phyloP scores from a whole-genome alignment of 2,113 vertebrate genomes.

The Cryptotis parvus region DNA sequence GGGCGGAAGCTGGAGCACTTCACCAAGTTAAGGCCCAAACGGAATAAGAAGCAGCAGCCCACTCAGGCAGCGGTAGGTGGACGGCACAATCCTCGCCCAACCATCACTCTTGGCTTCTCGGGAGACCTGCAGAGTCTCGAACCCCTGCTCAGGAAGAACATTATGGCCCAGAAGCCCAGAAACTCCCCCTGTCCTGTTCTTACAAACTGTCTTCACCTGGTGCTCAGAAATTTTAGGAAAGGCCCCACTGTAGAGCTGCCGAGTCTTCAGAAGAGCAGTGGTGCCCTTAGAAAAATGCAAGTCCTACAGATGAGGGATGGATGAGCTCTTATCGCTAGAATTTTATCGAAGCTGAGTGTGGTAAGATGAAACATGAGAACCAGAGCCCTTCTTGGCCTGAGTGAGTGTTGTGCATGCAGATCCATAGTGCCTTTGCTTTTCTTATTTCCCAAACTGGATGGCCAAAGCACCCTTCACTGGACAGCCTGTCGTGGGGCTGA shows the following conservation, averaged over 20 bases:
- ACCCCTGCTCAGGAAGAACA: accelerated
- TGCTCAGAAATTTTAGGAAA: background rate
- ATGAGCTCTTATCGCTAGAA: accelerated
- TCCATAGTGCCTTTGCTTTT: background rate
- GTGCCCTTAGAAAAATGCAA: background rate
- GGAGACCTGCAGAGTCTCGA: background rate
- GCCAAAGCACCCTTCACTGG: background rate
- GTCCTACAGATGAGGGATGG: background rate
- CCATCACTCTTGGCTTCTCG: background rate
- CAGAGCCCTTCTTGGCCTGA: background rate
- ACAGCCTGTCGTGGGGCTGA: background rate
- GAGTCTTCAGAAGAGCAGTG: background rate
- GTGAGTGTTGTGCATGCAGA: background rate
- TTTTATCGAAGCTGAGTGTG: background rate
- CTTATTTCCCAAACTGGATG: too few species aligned
- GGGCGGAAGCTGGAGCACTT: conserved; percentile 97
- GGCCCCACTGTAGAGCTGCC: accelerated
- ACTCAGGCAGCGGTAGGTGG: conserved; percentile 94
- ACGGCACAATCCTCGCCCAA: background rate
- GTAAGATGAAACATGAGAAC: background rate
- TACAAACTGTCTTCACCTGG: accelerated
- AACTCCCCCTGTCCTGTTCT: accelerated
- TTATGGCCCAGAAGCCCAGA: background rate
- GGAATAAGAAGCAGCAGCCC: conserved; percentile 95
- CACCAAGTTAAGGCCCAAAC: conserved; percentile 95